Conservation (phyloP, 2,888 invertebrate species). For the Drosophila buzzatii region DNA sequence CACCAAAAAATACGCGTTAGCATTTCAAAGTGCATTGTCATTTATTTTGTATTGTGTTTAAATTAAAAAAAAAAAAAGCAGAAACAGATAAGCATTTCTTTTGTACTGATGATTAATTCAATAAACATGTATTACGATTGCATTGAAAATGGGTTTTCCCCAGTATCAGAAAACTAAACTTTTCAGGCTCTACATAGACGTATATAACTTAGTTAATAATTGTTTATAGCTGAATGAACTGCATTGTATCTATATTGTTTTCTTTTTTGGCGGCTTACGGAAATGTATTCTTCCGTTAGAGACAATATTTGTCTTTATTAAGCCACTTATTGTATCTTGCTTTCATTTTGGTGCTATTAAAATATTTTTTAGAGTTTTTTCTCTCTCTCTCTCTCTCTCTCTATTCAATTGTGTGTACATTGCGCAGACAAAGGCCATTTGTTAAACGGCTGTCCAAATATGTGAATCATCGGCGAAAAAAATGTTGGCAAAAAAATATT, state of each 20-base stretch:
- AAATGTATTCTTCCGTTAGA: background rate
- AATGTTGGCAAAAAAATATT: constrained; percentile 21
- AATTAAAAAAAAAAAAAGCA: too few species aligned
- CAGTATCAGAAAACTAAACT: background rate
- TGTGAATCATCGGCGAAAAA: constrained; percentile 51
- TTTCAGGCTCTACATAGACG: background rate
- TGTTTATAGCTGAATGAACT: background rate
- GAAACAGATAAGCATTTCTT: too few species aligned
- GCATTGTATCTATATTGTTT: background rate
- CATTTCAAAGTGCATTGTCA: background rate
- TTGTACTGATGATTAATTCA: background rate
- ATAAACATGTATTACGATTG: background rate
- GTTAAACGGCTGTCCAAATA: constrained; percentile 38
- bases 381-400: background rate
- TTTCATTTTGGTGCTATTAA: background rate
- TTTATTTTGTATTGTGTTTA: background rate
- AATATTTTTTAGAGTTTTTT: background rate
- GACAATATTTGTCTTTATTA: constrained; percentile 6
- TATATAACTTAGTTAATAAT: background rate
- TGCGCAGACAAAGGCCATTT: constrained; percentile 18
- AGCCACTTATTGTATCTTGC: background rate
- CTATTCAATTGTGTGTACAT: background rate
- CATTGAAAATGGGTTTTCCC: background rate
- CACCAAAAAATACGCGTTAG: background rate
- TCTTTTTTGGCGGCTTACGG: background rate